Conservation (phyloP, 2,797 vertebrate genomes). For the Rhodeus uyekii region DNA sequence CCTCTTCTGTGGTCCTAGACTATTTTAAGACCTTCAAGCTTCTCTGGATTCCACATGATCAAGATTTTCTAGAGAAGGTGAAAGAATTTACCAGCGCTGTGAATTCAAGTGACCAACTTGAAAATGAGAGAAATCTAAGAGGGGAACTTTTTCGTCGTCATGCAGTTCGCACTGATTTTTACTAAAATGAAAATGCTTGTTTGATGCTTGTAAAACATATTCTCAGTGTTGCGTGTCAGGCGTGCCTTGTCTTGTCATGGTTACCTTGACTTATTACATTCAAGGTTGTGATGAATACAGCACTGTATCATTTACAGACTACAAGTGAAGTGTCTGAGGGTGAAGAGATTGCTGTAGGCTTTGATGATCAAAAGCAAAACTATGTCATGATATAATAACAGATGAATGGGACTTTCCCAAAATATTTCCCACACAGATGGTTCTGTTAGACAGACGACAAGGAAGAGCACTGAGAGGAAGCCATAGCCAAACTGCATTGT, state of each 20-base stretch:
- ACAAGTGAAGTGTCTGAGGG: slow-evolving; percentile 4
- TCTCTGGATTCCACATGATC: background rate
- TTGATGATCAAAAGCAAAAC: slow-evolving; percentile 19
- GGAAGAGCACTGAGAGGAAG: background rate
- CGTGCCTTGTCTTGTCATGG: background rate
- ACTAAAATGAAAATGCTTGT: too few species aligned
- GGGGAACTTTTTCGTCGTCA: background rate
- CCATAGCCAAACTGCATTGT: background rate
- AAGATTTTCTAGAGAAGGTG: background rate
- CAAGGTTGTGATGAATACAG: background rate
- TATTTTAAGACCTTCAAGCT: background rate
- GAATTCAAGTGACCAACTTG: background rate
- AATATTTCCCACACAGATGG: slow-evolving; percentile 4
- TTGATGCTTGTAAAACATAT: background rate
- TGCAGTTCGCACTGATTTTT: background rate
- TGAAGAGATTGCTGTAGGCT: background rate
- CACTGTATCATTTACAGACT: slow-evolving; percentile 10
- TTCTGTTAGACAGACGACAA: background rate
- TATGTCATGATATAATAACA: slow-evolving; percentile 14
- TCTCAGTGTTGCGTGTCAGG: background rate
- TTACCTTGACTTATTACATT: background rate
- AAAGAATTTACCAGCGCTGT: too few species aligned
- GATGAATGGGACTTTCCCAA: slow-evolving; percentile 14
- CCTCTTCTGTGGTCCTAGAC: background rate
- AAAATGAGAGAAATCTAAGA: background rate